Evolutionary conservation across 2,797 vertebrate genomes (phyloP).

Genomic region (Monodelphis domestica): DNA sequence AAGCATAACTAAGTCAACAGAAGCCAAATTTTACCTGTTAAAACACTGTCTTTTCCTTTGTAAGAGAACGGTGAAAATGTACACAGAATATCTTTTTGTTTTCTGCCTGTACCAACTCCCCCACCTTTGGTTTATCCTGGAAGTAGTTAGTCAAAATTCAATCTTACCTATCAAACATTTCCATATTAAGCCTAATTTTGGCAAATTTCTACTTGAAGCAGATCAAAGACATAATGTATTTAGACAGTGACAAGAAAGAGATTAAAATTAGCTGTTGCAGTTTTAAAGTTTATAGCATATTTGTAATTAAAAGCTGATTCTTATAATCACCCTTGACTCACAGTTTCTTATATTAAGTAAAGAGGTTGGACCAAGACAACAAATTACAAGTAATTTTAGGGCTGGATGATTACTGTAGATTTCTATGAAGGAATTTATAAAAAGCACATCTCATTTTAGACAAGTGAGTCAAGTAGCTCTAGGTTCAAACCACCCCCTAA

Average conservation of each 20-base stretch:
- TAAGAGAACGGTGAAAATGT: constrained; percentile 30
- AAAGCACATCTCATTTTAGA: constrained; percentile 7
- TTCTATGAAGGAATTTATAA: background rate
- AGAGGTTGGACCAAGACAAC: background rate
- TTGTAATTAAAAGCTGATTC: constrained; percentile 9
- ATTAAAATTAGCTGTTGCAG: background rate
- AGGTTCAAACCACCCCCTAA: constrained; percentile 8
- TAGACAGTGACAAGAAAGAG: background rate
- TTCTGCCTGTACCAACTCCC: background rate
- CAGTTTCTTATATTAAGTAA: constrained; percentile 22
- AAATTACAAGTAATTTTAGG: constrained; percentile 11
- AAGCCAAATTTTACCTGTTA: constrained; percentile 56
- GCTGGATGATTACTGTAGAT: background rate
- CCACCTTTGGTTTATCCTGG: background rate
- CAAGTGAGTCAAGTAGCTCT: background rate
- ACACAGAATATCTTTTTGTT: background rate
- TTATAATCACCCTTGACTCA: background rate
- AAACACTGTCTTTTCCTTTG: background rate
- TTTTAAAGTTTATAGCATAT: constrained; percentile 3
- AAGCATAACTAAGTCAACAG: constrained; percentile 55
- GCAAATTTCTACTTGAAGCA: constrained; percentile 57
- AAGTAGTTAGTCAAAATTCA: constrained; percentile 42
- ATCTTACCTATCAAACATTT: constrained; percentile 7
- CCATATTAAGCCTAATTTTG: constrained; percentile 25
- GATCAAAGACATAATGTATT: constrained; percentile 38